Evolutionary conservation across 2,888 invertebrate species (phyloP), one percentile per base, ranked within the genome.

Genomic region (Caenorhabditis doughertyi): DNA sequence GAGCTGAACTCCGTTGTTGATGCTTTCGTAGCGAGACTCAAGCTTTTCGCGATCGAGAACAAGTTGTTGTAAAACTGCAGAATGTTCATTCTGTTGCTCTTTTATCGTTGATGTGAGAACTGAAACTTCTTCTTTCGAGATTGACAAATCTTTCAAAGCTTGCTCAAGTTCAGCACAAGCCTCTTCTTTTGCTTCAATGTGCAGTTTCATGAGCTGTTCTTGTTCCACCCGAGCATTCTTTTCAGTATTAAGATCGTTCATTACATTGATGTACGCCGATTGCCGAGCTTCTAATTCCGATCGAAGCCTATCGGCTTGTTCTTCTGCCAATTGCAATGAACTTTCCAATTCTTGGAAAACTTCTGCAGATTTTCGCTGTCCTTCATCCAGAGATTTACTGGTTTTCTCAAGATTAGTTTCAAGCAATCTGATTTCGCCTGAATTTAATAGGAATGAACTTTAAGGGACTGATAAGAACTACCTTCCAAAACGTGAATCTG

Each of bases 1-100:
- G 25, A 35, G 18, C 39, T 55, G 68, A 42, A 68, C 55, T 21
- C 68, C 53, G 16, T 29, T 68, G 42, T 68, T 68, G 13, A 65
- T 65, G 2, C 32, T 65, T 9, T 65, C 65, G 16, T 49, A 65
- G 7, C 65, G 65, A 32, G 65, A n/a, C 32, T 65, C 65, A 7
- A 65, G 11, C 18, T 65, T 65, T 29, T 65, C 65, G 11, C 42
- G 25, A 27, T 62, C 27, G 16, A 9, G 11, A 8, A 27, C 42
- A 7, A 62, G 62, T n/a, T 44, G 42, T 18, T 62, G 44, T 2
- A 62, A 8, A 8, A 18, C 4, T 4, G 18, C 3, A 1, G 18
- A 3, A 51, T 16, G 23, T 11, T 11, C 51, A 25, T 51, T 21
- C 23, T 25, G 21, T 25, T 21, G 42, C 2, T 62, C 25, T n/a